Evolutionary conservation across 64 coral and sea anemone genomes (phyloP).

Genomic region (Trachythela sp.): DNA sequence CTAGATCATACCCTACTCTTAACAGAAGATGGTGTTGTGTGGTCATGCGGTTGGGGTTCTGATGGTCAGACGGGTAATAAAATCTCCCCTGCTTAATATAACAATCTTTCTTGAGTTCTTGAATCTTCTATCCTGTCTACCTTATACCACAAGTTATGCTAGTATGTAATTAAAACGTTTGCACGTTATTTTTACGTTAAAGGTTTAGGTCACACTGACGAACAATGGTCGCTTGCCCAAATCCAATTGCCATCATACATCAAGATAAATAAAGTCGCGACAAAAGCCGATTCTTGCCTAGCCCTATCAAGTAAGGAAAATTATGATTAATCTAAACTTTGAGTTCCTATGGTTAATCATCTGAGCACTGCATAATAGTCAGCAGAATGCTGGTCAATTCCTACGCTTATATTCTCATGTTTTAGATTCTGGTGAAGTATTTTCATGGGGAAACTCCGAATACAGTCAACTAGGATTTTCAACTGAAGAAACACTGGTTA

Average conservation of each 20-base stretch:
- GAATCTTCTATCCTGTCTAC: too few species aligned
- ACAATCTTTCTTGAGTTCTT: too few species aligned
- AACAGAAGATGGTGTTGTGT: conserved; percentile 50
- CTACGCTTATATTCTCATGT: not conserved
- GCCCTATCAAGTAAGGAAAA: conserved; percentile 62
- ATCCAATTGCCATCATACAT: conserved; percentile 48
- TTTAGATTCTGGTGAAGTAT: conserved; percentile 64
- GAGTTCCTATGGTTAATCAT: not conserved
- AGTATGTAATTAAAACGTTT: too few species aligned
- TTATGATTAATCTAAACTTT: not conserved
- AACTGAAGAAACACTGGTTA: conserved; percentile 62
- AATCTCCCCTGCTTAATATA: not conserved
- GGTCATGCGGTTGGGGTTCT: conserved; percentile 81
- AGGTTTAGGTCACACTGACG: conserved; percentile 63
- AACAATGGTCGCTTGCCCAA: conserved; percentile 25
- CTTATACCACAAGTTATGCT: too few species aligned
- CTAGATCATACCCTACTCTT: conserved; percentile 75
- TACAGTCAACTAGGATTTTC: conserved; percentile 56
- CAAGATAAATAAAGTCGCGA: conserved; percentile 53
- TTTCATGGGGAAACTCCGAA: conserved; percentile 83
- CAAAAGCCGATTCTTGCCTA: conserved; percentile 70
- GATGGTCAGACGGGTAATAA: conserved; percentile 86
- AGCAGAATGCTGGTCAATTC: not conserved
- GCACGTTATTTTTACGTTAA: not conserved
- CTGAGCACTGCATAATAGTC: too few species aligned